phyloP scores from a whole-genome alignment of 2,113 vertebrate species.

The Toxotes jaculatrix region DNA sequence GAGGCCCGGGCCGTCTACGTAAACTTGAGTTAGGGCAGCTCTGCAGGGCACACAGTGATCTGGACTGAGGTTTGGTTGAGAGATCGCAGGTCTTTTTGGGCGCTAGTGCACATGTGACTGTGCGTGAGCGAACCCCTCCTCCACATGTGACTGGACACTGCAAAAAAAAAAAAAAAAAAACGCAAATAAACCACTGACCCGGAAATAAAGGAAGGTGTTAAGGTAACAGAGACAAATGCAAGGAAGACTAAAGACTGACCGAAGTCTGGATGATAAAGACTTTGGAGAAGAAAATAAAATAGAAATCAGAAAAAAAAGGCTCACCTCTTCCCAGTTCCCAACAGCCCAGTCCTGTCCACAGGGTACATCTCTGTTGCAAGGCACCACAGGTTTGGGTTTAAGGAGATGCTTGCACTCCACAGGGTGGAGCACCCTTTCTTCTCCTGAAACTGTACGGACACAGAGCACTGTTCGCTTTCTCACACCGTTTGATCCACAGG shows the following conservation, averaged over 20 bases:
- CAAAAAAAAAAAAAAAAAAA: constrained; percentile 1
- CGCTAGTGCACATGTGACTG: constrained; percentile 87
- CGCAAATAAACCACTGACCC: not conserved
- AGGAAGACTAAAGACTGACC: not conserved
- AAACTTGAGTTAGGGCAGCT: constrained; percentile 86
- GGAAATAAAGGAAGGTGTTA: constrained; percentile 16
- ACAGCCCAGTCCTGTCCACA: constrained; percentile 94
- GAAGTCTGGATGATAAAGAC: not conserved
- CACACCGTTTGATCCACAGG: constrained; percentile 89
- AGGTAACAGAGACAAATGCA: not conserved
- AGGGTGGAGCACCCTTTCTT: constrained; percentile 91
- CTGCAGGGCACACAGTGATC: constrained; percentile 92
- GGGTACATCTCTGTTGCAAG: constrained; percentile 92
- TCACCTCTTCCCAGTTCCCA: constrained; percentile 93
- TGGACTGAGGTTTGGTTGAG: constrained; percentile 89
- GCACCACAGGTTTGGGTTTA: constrained; percentile 90
- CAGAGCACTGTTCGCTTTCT: constrained; percentile 94
- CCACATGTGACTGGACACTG: constrained; percentile 96
- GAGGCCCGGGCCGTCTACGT: constrained; percentile 68
- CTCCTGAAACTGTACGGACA: constrained; percentile 89
- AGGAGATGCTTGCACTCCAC: constrained; percentile 91
- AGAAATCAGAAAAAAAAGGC: not conserved
- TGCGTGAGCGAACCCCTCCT: constrained; percentile 90
- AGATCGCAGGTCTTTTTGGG: constrained; percentile 85
- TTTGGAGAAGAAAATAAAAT: not conserved